Base-by-base conservation (phyloP, 2,888 invertebrate genomes). In the Operophtera brumata region DNA sequence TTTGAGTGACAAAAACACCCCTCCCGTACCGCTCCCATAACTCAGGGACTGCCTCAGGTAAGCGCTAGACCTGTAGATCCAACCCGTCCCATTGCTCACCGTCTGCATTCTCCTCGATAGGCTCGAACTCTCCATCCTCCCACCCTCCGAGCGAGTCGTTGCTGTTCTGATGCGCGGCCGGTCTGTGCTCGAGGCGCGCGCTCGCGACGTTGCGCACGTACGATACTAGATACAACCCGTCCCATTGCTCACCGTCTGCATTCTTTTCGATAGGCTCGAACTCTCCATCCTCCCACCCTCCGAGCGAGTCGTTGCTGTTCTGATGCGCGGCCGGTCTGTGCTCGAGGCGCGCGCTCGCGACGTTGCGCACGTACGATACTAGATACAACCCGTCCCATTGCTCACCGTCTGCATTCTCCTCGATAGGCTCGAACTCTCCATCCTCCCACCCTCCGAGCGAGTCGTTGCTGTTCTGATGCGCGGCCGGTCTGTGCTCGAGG, bases 91-190 rank as follows among this genome's bases (percentile, higher is more conserved):
- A n/a, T n/a, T n/a, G 32, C 28, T 30, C 48, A 93, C 93, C 92
- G 60, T 91, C 88, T 36, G 82, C 86, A 48, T 91, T 83, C 70
- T 93, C 95, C 75, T 96, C 95, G 14, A 96, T 91, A 2, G 95
- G 94, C 75, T 95, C 95, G 79, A 96, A 96, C 82, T 96, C 95
- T 2, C 93, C 91, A 71, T 96, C 96, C 61, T 95, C 95, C 96
- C 96, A 96, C 46, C 92, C 92, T 47, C 86, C 87, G 54, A 92
- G 91, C 14, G 92, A 91, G 69, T 87, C 87, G 69, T 84, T 84
- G 69, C 84, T 91, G 78, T 89, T 90, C 77, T 91, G 84, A 65
- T 90, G 87, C 50, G 84, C 73, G 14, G 83, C 70, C 20, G 77
- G 73, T 0, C 74, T 69, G 50, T 76, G 80, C 11, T 77, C 78